Percentiles rank a stretch among this genome's conserved stretches.
These are phyloP conservation scores for Geotrupes spiniger DNA, from an alignment of 2,888 invertebrate species.

Conservation along the genomic window DNA sequence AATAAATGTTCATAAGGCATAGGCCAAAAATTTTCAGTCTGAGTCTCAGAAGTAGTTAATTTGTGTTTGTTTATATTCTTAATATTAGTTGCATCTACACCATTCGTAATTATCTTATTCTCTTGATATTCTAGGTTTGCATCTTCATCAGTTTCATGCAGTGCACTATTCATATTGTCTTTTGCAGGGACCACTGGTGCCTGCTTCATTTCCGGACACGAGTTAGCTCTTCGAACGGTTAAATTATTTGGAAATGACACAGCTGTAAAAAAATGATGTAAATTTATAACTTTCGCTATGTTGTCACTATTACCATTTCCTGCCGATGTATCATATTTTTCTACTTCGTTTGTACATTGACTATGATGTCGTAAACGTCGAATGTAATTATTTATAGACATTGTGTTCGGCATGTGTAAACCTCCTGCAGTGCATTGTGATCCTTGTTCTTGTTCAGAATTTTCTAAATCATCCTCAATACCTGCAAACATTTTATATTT, in stretches of 20 bases:
- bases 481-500: slow-evolving; percentile 14
- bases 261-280: slow-evolving; percentile 10
- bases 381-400: slow-evolving; percentile 57
- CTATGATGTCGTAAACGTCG: slow-evolving; percentile 61
- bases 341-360: slow-evolving; percentile 57
- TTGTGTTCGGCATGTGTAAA: slow-evolving; percentile 60
- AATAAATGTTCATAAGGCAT: slow-evolving; percentile 74
- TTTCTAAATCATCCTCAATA: slow-evolving; percentile 41
- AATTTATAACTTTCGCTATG: slow-evolving; percentile 1
- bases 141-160: slow-evolving; percentile 49
- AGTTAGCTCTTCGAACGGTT: slow-evolving; percentile 60
- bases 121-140: slow-evolving; percentile 15
- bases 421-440: slow-evolving; percentile 59
- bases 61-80: slow-evolving; percentile 18
- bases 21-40: slow-evolving; percentile 70
- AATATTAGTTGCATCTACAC: slow-evolving; percentile 10
- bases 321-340: slow-evolving; percentile 40
- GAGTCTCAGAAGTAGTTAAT: slow-evolving; percentile 49
- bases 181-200: slow-evolving; percentile 35
- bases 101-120: slow-evolving; percentile 13
- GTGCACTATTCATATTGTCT: slow-evolving; percentile 40
- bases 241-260: slow-evolving; percentile 28
- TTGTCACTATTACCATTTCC: slow-evolving; percentile 49
- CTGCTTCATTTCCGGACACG: slow-evolving; percentile 63
- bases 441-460: slow-evolving; percentile 52